These are phyloP conservation scores for Leucosticte australis DNA, from an alignment of 2,113 vertebrate species.

Conservation along the genomic window DNA sequence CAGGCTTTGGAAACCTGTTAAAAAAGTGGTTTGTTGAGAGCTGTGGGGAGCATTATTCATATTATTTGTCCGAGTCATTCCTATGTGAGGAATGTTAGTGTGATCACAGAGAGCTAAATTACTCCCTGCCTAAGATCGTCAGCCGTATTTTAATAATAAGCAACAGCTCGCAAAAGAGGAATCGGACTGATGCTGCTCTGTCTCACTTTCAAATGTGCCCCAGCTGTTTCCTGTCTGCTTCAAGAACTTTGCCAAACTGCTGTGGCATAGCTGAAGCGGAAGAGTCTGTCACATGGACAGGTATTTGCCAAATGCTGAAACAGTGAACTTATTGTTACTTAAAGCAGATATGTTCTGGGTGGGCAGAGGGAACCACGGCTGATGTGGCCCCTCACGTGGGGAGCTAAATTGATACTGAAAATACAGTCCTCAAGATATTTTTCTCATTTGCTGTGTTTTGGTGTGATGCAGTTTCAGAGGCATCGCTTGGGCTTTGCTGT, in stretches of 20 bases:
- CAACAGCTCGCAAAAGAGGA: neutral
- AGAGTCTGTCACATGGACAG: neutral
- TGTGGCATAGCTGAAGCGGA: neutral
- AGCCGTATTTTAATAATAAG: fast-evolving
- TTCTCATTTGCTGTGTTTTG: neutral
- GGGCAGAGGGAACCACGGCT: neutral
- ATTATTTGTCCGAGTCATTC: neutral
- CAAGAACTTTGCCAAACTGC: neutral
- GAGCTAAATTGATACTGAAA: neutral
- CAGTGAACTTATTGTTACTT: neutral
- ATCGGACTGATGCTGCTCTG: neutral
- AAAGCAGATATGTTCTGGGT: neutral
- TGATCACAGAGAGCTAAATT: neutral
- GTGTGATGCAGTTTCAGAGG: neutral
- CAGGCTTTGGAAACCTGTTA: neutral
- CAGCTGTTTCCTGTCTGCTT: neutral
- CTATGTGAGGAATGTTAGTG: neutral
- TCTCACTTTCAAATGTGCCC: neutral
- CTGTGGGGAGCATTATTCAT: neutral
- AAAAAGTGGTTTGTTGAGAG: neutral
- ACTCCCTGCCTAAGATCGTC: neutral
- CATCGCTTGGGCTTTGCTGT: neutral
- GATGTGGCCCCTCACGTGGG: neutral
- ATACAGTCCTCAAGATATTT: neutral
- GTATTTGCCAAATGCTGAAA: neutral